phyloP scores from a whole-genome alignment of 2,797 vertebrate species.

The Acrossocheilus wenchowensis region DNA sequence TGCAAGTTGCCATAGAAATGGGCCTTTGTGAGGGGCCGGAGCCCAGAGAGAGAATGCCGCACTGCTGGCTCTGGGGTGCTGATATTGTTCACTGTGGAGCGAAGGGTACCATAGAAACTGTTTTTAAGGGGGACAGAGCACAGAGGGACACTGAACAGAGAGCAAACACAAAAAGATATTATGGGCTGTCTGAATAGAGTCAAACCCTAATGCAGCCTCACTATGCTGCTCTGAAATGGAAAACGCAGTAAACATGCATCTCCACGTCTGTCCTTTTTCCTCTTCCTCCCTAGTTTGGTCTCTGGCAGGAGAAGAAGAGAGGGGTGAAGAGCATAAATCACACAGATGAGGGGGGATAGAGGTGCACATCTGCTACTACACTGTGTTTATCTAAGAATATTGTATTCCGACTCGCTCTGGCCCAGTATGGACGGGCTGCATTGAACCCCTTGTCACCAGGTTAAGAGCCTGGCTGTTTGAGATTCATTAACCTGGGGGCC shows the following conservation, averaged over 20 bases:
- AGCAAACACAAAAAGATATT: slow-evolving; percentile 57
- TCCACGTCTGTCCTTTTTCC: slow-evolving; percentile 20
- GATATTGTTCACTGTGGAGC: slow-evolving; percentile 59
- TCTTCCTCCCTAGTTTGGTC: slow-evolving; percentile 28
- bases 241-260: slow-evolving; percentile 47
- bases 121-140: slow-evolving; percentile 36
- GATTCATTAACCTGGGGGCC: slow-evolving; percentile 70
- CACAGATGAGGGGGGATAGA: slow-evolving; percentile 35
- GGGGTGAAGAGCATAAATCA: slow-evolving; percentile 60
- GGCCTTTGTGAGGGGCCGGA: slow-evolving; percentile 57
- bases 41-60: slow-evolving; percentile 57
- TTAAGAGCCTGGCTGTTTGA: slow-evolving; percentile 77
- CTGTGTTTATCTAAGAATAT: slow-evolving; percentile 58
- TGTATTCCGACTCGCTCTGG: slow-evolving; percentile 38
- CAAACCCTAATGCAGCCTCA: slow-evolving; percentile 37
- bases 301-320: slow-evolving; percentile 43
- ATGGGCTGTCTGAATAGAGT: slow-evolving; percentile 50
- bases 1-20: slow-evolving; percentile 62
- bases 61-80: slow-evolving; percentile 60
- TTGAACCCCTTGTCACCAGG: slow-evolving; percentile 64
- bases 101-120: slow-evolving; percentile 62
- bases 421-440: slow-evolving; percentile 36
- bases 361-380: slow-evolving; percentile 68
- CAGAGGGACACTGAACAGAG: slow-evolving; percentile 59
- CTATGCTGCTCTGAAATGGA: slow-evolving; percentile 38